phyloP scores from a whole-genome alignment of 2,888 invertebrate species.

The Trissonchulus latispiculum region DNA sequence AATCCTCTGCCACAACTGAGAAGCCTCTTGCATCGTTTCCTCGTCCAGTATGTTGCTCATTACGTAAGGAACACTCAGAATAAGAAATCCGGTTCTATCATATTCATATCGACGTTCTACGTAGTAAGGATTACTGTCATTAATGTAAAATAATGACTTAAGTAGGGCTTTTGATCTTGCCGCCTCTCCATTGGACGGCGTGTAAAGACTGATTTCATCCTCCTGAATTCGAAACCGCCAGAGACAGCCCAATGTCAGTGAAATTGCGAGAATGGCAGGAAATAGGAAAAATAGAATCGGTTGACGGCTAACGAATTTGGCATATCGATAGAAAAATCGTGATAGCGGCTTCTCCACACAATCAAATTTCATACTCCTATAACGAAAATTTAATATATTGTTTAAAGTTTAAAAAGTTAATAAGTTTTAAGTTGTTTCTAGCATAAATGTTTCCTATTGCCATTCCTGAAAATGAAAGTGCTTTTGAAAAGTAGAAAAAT shows the following conservation, averaged over 20 bases:
- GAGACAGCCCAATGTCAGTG: conserved; percentile 34
- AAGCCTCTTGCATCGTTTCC: background rate
- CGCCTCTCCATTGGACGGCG: conserved; percentile 40
- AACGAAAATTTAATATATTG: no score
- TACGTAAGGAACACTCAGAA: conserved; percentile 38
- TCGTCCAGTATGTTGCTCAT: conserved; percentile 11
- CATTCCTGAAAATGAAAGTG: no score
- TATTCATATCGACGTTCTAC: conserved; percentile 40
- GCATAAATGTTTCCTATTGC: no score
- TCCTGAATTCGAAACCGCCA: conserved; percentile 35
- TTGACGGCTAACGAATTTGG: background rate
- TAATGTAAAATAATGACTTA: conserved; percentile 38
- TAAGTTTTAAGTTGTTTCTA: no score
- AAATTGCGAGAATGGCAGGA: conserved; percentile 34
- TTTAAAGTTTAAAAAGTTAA: no score
- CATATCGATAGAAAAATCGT: conserved; percentile 3
- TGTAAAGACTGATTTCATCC: conserved; percentile 40
- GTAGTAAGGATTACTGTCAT: conserved; percentile 42
- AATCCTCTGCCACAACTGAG: conserved; percentile 10
- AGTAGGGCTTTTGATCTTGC: conserved; percentile 34
- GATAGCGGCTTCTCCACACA: conserved; percentile 10
- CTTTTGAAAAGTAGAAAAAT: no score
- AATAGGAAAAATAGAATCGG: conserved; percentile 37
- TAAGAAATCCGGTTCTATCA: conserved; percentile 38
- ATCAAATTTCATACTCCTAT: background rate